Base-by-base conservation (phyloP, 2,113 vertebrate genomes). In the Cyphomyrus plagiostoma region DNA sequence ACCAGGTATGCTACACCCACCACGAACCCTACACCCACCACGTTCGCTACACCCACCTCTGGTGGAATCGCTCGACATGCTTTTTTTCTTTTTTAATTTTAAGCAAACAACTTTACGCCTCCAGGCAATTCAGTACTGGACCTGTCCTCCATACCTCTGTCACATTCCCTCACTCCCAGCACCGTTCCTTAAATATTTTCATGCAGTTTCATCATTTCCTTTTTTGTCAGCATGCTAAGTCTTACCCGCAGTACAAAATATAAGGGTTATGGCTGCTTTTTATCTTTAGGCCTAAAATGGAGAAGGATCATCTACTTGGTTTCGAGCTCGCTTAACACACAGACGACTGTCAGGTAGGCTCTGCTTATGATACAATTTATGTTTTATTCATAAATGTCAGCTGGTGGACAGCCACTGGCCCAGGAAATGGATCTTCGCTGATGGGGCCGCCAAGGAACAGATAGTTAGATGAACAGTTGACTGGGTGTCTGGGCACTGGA, bases 331-430 rank as follows among this genome's bases (percentile, higher is more conserved):
- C 5, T 62, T 58, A 62, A 62, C 58, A 19, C 77, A 89, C 45
- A 83, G 17, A 83, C 15, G 21, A 30, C 77, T n/a, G 30, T 48
- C 50, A 42, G 45, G 88, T 2, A 46, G 39, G 13, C 50, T 42
- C 23, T 70, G 46, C 19, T n/a, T 46, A 84, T 83, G 21, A 26
- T 26, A n/a, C 46, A 9, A 89, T 30, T 89, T 46, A 80, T 82
- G 88, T 83, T 84, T 89, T 84, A 89, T 89, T 84, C 35, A 53
- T 84, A 45, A 46, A 56, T 84, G 23, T 89, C 74, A 84, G 48
- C 39, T 85, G 39, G 39, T 62, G n/a, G 39, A 10, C 21, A 52
- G 50, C 15, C 45, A 26, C 23, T 17, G 42, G 80, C 39, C 35
- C 50, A 48, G 87, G 35, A 58, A 66, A 45, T 26, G 21, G 35